A percentile compares a stretch with the other conserved stretches of the same genome.
Evolutionary conservation across 2,888 invertebrate species (phyloP).

Genomic region (Pseudeuparius sepicola): DNA sequence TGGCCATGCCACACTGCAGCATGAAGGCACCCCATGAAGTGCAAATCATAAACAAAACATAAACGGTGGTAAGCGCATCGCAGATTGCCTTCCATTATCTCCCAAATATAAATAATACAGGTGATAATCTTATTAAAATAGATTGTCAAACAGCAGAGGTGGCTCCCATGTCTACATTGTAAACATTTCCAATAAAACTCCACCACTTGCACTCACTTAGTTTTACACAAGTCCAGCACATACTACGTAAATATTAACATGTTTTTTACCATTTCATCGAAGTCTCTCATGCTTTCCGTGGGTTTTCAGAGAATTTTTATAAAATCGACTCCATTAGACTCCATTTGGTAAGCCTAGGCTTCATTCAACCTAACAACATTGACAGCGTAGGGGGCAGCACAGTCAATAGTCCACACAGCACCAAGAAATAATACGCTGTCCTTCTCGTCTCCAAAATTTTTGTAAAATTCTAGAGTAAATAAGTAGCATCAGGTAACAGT

Average conservation of each 20-base stretch:
- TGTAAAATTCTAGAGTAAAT: too few relatives aligned
- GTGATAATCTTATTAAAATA: constrained; percentile 33
- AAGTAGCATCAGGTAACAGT: too few relatives aligned
- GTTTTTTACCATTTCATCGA: constrained; percentile 41
- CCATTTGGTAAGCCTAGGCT: constrained; percentile 50
- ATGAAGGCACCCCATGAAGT: too few relatives aligned
- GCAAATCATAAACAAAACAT: too few relatives aligned
- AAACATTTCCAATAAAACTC: constrained; percentile 39
- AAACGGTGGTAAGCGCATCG: too few relatives aligned
- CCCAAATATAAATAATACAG: constrained; percentile 22
- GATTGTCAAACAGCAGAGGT: constrained; percentile 41
- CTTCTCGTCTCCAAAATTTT: too few relatives aligned
- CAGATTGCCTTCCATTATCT: too few relatives aligned
- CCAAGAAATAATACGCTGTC: too few relatives aligned
- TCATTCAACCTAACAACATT: constrained; percentile 69
- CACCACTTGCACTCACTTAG: constrained; percentile 34
- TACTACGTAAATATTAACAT: constrained; percentile 29
- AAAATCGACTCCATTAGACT: constrained; percentile 55
- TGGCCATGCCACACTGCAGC: too few relatives aligned
- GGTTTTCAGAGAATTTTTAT: constrained; percentile 53
- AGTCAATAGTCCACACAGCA: too few relatives aligned
- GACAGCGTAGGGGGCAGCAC: constrained; percentile 75
- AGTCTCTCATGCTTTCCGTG: constrained; percentile 39
- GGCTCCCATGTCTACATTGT: constrained; percentile 43
- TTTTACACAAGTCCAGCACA: constrained; percentile 32